Evolutionary conservation across 2,113 vertebrate genomes (phyloP).

Genomic region (Tapirus terrestris): DNA sequence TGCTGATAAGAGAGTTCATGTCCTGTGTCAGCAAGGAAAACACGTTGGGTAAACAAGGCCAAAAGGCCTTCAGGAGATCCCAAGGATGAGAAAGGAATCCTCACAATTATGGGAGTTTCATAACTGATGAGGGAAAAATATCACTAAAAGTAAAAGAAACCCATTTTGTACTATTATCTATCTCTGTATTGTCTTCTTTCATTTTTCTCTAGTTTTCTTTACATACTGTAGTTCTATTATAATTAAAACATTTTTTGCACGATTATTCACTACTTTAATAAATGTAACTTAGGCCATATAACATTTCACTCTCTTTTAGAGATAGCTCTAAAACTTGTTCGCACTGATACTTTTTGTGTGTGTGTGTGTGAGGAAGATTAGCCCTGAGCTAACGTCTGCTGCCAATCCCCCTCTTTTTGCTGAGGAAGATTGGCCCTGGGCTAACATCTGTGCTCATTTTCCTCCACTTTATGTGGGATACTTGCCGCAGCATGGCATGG

Average conservation of each 20-base stretch:
- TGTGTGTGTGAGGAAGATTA: too few relatives aligned
- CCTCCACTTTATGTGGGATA: too few relatives aligned
- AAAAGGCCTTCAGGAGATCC: neutral
- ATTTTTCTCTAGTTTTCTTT: conserved; percentile 29
- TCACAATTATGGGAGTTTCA: neutral
- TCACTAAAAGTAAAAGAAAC: neutral
- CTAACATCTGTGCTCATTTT: too few relatives aligned
- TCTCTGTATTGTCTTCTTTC: neutral
- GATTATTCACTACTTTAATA: neutral
- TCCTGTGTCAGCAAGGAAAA: neutral
- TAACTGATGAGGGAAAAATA: neutral
- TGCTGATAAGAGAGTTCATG: neutral
- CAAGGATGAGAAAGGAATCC: neutral
- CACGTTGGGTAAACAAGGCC: neutral
- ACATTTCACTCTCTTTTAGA: neutral
- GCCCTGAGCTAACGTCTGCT: too few relatives aligned
- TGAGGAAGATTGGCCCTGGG: too few relatives aligned
- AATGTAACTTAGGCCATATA: neutral
- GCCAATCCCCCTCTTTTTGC: too few relatives aligned
- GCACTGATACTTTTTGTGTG: neutral
- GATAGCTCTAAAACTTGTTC: neutral
- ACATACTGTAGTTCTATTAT: neutral
- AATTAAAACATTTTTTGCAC: neutral
- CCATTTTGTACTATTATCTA: neutral
- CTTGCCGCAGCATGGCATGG: too few relatives aligned